These are phyloP conservation scores for Matsumurasca onukii DNA, from an alignment of 1,140 invertebrate species.

Conservation along the genomic window DNA sequence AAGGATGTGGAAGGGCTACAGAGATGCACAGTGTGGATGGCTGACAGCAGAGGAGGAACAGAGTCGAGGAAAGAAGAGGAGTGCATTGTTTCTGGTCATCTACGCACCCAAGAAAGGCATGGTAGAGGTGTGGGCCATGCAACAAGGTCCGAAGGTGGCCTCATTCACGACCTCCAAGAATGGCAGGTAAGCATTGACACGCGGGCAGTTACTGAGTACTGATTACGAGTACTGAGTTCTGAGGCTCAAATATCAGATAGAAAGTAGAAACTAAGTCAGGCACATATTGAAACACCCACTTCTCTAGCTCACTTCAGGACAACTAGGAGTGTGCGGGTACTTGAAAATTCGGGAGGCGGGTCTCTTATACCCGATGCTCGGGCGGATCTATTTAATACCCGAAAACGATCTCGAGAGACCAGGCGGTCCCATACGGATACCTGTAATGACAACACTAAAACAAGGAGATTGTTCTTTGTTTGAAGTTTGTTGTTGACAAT, in stretches of 20 bases:
- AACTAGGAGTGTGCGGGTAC: too few relatives aligned
- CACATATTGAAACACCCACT: too few relatives aligned
- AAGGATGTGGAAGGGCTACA: constrained; percentile 59
- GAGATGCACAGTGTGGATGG: constrained; percentile 92
- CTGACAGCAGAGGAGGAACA: constrained; percentile 70
- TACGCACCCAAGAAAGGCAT: constrained; percentile 82
- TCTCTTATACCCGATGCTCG: too few relatives aligned
- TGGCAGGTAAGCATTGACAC: constrained; percentile 54
- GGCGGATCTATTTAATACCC: too few relatives aligned
- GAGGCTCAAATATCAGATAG: not conserved
- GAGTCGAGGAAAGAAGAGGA: constrained; percentile 50
- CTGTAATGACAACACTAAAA: too few relatives aligned
- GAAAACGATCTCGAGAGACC: too few relatives aligned
- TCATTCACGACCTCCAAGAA: constrained; percentile 86
- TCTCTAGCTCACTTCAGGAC: too few relatives aligned
- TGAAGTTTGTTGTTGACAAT: too few relatives aligned
- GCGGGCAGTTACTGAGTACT: too few relatives aligned
- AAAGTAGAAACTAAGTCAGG: not conserved
- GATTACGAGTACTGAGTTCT: not conserved
- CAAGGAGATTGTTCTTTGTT: too few relatives aligned
- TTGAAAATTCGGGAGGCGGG: too few relatives aligned
- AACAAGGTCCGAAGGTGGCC: constrained; percentile 83
- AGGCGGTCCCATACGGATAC: too few relatives aligned
- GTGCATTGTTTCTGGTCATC: constrained; percentile 78
- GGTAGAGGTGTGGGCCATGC: constrained; percentile 84